phyloP scores from a whole-genome alignment of 30 jellyfish, hydroid and myxozoan species.

The Chrysaora quinquecirrha region DNA sequence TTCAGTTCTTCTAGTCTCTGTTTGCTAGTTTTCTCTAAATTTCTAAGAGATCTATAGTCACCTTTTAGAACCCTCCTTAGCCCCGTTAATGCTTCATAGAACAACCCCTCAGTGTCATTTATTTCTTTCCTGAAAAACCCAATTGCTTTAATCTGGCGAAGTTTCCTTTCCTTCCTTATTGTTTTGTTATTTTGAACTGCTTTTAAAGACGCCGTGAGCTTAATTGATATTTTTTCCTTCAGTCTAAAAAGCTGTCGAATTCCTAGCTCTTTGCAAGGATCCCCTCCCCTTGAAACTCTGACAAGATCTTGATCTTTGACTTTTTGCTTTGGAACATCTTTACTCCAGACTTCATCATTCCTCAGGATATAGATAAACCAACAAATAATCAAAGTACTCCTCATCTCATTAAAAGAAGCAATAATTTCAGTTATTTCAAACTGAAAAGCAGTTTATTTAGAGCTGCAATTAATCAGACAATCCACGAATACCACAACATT shows the following conservation, averaged over 20 bases:
- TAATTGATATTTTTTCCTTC: conserved; percentile 61
- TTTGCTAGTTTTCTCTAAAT: conserved; percentile 75
- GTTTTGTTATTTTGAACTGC: conserved; percentile 49
- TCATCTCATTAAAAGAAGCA: no score
- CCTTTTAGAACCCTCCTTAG: conserved; percentile 81
- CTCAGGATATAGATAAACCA: no score
- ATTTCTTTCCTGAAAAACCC: conserved; percentile 74
- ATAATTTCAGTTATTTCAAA: no score
- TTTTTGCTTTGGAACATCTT: not conserved
- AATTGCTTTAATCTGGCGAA: conserved; percentile 72
- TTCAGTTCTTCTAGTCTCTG: conserved; percentile 84
- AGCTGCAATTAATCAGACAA: no score
- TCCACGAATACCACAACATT: no score
- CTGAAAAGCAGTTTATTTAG: no score
- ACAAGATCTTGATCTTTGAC: no score
- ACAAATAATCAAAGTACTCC: no score
- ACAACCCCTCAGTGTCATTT: conserved; percentile 75
- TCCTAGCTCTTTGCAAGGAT: conserved; percentile 54
- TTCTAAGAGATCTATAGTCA: conserved; percentile 79
- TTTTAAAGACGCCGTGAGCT: conserved; percentile 40
- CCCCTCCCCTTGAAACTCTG: conserved; percentile 10
- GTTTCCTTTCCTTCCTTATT: conserved; percentile 23
- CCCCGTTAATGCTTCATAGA: conserved; percentile 64
- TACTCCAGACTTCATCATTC: no score
- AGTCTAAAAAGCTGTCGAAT: conserved; percentile 63